A percentile compares a stretch with the other conserved stretches of the same genome.
phyloP scores from a whole-genome alignment of 2,888 invertebrate genomes.

The Pollenia angustigena region DNA sequence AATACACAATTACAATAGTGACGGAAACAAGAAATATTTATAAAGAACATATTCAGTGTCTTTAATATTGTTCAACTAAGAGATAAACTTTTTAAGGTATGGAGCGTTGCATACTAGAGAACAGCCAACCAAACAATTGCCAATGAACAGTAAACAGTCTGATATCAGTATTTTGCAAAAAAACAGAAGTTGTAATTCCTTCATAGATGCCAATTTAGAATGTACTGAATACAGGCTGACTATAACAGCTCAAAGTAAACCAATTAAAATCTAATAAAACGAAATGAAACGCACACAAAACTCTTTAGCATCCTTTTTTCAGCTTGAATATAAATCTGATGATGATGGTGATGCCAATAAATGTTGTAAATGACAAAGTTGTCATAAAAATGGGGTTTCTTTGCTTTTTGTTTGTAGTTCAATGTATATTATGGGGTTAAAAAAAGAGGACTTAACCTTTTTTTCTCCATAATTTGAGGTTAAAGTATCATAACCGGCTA shows the following conservation, averaged over 20 bases:
- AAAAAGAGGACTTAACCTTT: background rate
- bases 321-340: background rate
- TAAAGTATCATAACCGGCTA: slow-evolving; percentile 9
- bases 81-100: too few species aligned
- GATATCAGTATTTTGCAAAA: background rate
- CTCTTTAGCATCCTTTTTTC: background rate
- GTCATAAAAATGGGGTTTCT: background rate
- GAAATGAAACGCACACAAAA: background rate
- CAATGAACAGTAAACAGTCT: background rate
- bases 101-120: background rate
- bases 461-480: slow-evolving; percentile 6
- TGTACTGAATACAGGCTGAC: too few species aligned
- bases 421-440: background rate
- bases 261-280: background rate
- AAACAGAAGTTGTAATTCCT: too few species aligned
- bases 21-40: background rate
- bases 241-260: background rate
- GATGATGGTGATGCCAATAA: slow-evolving; percentile 11
- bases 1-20: slow-evolving; percentile 3
- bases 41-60: background rate
- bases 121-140: background rate
- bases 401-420: background rate
- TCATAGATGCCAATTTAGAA: background rate
- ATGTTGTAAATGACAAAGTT: background rate
- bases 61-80: too few species aligned